Evolutionary conservation across 2,888 invertebrate genomes (phyloP), one percentile per base, ranked within the genome.

Genomic region (Lochmaea crataegi): DNA sequence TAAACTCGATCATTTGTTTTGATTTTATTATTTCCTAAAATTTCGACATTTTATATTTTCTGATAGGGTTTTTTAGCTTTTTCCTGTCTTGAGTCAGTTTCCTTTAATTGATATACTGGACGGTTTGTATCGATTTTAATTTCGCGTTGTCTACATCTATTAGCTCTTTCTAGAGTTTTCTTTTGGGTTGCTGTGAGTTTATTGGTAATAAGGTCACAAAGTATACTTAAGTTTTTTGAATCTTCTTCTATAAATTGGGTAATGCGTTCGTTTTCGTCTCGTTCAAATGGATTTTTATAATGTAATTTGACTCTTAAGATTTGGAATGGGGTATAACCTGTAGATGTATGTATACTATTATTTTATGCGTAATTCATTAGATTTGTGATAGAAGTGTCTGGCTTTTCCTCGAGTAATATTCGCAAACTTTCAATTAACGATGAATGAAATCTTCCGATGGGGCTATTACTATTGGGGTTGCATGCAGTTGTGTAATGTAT

Each of bases 351-450:
- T 41, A 71, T 71, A 57, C 51, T 45, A 65, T 71, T 71, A 38
- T 71, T 71, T 41, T 66, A 71, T n/a, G 71, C 65, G n/a, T 71
- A 71, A 12, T 71, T 71, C 66, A 66, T 56, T 56, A 66, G 2
- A 10, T 18, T 6, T 32, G 18, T 9, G 26, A 32, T 18, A 11
- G 9, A 10, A n/a, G 11, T 18, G 22, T 42, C n/a, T 6, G 58
- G 42, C 42, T 67, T 67, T 42, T 18, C 38, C 18, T 58, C 45
- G 41, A 41, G 56, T 14, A 67, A 32, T 11, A 41, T 56, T 6
- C 32, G 5, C 14, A 66, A 18, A 32, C 11, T 51, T 56, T 66
- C 57, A 0, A 57, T 57, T 38, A 38, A 14, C 26, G 51, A 16
- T 26, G 26, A 26, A 3, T 65, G 65, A 32, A 65, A 53, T 56